phyloP scores from a whole-genome alignment of 2,797 vertebrate species.

The Danionella dracula region DNA sequence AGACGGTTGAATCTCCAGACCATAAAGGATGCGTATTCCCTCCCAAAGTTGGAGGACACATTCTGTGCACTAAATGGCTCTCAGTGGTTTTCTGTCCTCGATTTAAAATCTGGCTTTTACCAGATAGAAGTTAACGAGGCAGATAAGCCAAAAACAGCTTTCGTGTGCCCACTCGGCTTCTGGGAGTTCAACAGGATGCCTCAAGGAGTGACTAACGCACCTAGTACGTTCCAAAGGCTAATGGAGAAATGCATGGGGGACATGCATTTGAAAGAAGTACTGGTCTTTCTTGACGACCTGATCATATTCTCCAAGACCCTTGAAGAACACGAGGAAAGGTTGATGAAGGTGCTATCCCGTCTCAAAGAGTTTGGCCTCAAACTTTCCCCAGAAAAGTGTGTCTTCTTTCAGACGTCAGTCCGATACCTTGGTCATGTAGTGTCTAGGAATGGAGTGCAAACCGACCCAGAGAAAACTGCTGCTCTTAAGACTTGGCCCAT shows the following conservation, averaged over 20 bases:
- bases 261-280: not conserved
- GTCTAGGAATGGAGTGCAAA: not conserved
- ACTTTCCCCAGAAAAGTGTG: not conserved
- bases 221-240: not conserved
- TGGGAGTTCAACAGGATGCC: not conserved
- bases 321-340: not conserved
- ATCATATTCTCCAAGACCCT: not conserved
- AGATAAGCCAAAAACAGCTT: not conserved
- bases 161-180: not conserved
- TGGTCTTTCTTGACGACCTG: not conserved
- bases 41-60: not conserved
- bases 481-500: not conserved
- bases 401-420: not conserved
- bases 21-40: not conserved
- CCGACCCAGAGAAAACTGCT: not conserved
- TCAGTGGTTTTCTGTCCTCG: not conserved
- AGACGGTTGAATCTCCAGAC: not conserved
- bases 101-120: not conserved
- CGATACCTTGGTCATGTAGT: not conserved
- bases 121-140: not conserved
- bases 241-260: not conserved
- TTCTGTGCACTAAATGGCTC: not conserved
- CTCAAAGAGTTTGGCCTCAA: not conserved
- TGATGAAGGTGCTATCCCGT: not conserved
- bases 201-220: not conserved